These are phyloP conservation scores for Triops longicaudatus DNA, from an alignment of 1,140 invertebrate genomes.

Conservation along the genomic window DNA sequence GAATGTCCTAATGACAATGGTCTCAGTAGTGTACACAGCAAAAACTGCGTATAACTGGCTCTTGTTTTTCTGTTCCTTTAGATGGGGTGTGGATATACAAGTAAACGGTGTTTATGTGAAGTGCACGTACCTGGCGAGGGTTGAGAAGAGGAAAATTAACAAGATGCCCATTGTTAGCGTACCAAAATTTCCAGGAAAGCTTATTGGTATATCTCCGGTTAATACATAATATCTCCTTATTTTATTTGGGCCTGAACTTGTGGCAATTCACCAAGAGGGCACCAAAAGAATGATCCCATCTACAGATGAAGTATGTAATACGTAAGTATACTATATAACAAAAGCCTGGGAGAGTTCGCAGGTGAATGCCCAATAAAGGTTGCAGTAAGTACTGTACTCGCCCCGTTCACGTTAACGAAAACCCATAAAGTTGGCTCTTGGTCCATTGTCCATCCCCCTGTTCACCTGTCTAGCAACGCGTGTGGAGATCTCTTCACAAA, in stretches of 20 bases:
- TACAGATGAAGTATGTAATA: background rate
- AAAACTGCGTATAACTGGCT: background rate
- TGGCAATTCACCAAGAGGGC: background rate
- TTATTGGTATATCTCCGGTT: background rate
- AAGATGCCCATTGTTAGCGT: background rate
- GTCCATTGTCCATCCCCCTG: background rate
- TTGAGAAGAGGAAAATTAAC: background rate
- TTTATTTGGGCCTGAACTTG: background rate
- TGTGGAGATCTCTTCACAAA: background rate
- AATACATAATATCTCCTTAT: background rate
- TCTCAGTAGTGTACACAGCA: too few species aligned
- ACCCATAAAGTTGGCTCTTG: background rate
- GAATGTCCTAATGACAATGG: too few species aligned
- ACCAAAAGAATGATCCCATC: background rate
- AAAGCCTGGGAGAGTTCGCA: conserved; percentile 10
- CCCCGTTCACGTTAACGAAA: background rate
- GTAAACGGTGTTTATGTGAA: background rate
- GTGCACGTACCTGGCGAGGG: background rate
- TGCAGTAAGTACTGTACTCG: background rate
- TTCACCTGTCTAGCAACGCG: background rate
- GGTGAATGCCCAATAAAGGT: conserved; percentile 1
- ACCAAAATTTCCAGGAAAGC: background rate
- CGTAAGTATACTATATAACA: background rate
- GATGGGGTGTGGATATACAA: background rate
- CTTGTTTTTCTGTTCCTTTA: background rate